A percentile compares a stretch with the other conserved stretches of the same genome.
Conservation (phyloP, 2,797 vertebrate genomes). For the Erpetoichthys calabaricus region DNA sequence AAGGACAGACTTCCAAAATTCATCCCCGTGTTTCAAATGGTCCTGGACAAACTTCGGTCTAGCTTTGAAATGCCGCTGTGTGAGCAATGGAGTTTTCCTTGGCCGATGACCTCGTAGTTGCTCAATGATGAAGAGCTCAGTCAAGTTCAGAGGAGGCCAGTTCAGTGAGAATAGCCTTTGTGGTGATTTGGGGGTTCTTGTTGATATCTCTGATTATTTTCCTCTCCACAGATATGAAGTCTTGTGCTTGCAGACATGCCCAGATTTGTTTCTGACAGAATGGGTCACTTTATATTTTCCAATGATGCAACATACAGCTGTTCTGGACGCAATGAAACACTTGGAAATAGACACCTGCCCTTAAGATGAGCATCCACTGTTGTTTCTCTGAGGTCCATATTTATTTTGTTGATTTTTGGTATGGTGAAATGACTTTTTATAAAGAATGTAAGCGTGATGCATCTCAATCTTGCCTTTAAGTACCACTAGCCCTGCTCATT, state of each 20-base stretch:
- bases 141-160: conserved; percentile 1
- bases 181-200: neutral
- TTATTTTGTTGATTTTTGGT: no score
- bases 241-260: conserved; percentile 1
- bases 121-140: conserved; percentile 1
- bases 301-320: no score
- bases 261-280: conserved; percentile 4
- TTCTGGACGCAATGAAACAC: no score
- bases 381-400: no score
- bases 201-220: conserved; percentile 6
- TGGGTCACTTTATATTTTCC: conserved; percentile 1
- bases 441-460: no score
- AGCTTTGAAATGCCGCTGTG: conserved; percentile 1
- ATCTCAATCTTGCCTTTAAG: no score
- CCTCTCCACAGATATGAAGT: conserved; percentile 3
- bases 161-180: neutral
- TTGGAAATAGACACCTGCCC: no score
- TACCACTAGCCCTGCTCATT: no score
- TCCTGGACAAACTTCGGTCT: conserved; percentile 5
- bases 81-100: neutral
- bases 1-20: conserved; percentile 13
- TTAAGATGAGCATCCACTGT: no score
- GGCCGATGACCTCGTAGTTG: no score
- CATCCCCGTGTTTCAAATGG: conserved; percentile 7
- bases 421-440: no score